A percentile compares a stretch with the other conserved stretches of the same genome.
Evolutionary conservation across 2,888 invertebrate genomes (phyloP).

Genomic region (Polydrusus pterygomalis): DNA sequence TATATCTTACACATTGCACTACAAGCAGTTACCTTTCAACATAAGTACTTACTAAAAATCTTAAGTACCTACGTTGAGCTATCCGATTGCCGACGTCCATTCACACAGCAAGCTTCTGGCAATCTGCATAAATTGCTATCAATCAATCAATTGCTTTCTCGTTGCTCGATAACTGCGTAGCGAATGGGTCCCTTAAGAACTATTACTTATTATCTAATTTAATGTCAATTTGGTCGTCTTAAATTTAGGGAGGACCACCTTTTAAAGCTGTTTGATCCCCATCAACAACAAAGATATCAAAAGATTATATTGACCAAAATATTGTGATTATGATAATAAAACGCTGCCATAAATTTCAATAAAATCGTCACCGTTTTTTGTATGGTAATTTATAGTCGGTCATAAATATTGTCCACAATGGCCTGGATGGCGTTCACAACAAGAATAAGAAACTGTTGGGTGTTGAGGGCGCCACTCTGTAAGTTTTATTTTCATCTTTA

Average conservation of each 20-base stretch:
- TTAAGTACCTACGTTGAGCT: too few species aligned
- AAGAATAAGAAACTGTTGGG: slow-evolving; percentile 62
- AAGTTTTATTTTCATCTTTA: slow-evolving; percentile 14
- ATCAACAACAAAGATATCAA: slow-evolving; percentile 19
- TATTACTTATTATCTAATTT: background rate
- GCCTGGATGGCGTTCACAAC: slow-evolving; percentile 61
- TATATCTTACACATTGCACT: too few species aligned
- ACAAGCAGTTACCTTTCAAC: too few species aligned
- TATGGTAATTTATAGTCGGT: slow-evolving; percentile 60
- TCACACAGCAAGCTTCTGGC: too few species aligned
- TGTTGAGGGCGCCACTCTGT: slow-evolving; percentile 55
- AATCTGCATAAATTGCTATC: too few species aligned
- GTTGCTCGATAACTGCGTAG: too few species aligned
- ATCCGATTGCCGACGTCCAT: too few species aligned
- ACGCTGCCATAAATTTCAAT: slow-evolving; percentile 61
- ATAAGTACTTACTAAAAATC: too few species aligned
- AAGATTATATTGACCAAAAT: slow-evolving; percentile 40
- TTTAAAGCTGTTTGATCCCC: background rate
- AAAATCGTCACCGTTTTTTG: slow-evolving; percentile 64
- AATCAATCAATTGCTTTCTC: too few species aligned
- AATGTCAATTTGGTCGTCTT: background rate
- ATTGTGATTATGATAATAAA: slow-evolving; percentile 56
- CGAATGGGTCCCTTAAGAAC: too few species aligned
- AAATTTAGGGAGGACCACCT: background rate
- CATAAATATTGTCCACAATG: slow-evolving; percentile 63